phyloP scores from a whole-genome alignment of 2,888 invertebrate species.

The Rhabditoides inermis region DNA sequence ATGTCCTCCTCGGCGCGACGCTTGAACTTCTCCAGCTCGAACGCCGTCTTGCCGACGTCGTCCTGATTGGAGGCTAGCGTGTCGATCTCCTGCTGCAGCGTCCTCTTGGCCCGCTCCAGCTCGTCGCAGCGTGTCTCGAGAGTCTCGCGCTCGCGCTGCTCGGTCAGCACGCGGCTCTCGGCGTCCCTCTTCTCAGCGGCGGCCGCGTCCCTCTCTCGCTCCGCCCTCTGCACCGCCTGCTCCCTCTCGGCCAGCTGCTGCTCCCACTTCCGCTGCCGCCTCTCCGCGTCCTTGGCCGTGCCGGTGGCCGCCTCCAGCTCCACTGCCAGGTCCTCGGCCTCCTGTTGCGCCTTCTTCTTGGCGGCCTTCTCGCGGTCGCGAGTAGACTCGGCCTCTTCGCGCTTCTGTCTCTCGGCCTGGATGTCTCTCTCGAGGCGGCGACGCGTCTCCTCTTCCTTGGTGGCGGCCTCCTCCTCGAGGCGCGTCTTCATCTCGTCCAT shows the following conservation, averaged over 20 bases:
- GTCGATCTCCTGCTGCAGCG: slow-evolving; percentile 63
- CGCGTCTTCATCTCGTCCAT: too few relatives aligned
- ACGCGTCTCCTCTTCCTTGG: too few relatives aligned
- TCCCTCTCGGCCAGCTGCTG: too few relatives aligned
- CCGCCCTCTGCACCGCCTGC: too few relatives aligned
- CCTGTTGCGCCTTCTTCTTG: slow-evolving; percentile 92
- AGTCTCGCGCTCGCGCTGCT: slow-evolving; percentile 56
- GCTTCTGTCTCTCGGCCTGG: too few relatives aligned
- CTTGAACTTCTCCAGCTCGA: slow-evolving; percentile 92
- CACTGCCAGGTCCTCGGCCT: slow-evolving; percentile 59
- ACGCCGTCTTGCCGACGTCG: slow-evolving; percentile 92
- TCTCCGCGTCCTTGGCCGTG: slow-evolving; percentile 68
- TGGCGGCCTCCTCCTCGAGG: too few relatives aligned
- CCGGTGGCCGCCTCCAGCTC: slow-evolving; percentile 8
- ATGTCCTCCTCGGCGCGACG: slow-evolving; percentile 68
- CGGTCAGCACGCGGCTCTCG: slow-evolving; percentile 9
- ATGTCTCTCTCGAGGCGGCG: too few relatives aligned
- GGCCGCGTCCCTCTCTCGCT: too few relatives aligned
- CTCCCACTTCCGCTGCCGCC: slow-evolving; percentile 96
- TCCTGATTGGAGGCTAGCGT: slow-evolving; percentile 78
- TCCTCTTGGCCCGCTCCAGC: slow-evolving; percentile 86
- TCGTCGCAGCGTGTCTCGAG: slow-evolving; percentile 68
- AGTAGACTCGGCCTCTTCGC: too few relatives aligned
- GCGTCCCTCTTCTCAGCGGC: too few relatives aligned
- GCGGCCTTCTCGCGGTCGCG: too few relatives aligned